Percentiles rank a stretch among this genome's conserved stretches.
Evolutionary conservation across 2,797 vertebrate genomes (phyloP).

Genomic region (Hydrolagus colliei): DNA sequence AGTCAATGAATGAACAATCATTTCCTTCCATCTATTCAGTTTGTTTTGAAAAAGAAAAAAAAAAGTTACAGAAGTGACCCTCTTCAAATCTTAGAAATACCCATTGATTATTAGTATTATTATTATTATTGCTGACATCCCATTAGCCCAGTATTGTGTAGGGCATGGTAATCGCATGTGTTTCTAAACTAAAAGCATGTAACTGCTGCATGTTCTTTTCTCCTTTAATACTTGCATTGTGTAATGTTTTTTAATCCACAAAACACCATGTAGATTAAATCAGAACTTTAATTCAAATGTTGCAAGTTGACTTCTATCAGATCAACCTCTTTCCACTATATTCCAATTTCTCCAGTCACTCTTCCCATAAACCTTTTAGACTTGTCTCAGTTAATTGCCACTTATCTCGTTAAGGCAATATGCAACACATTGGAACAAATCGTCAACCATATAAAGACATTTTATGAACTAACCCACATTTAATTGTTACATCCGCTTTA

Average conservation of each 20-base stretch:
- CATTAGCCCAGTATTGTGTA: slow-evolving; percentile 34
- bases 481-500: not conserved
- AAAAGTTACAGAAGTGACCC: not conserved
- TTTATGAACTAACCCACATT: not conserved
- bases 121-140: not conserved
- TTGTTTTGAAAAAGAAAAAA: not conserved
- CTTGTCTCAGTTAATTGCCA: too few relatives aligned
- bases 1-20: not conserved
- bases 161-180: slow-evolving; percentile 47
- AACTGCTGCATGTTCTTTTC: slow-evolving; percentile 41
- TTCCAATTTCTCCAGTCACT: too few relatives aligned
- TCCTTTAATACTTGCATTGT: not conserved
- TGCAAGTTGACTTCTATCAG: too few relatives aligned
- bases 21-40: not conserved
- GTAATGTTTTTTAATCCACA: too few relatives aligned
- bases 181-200: slow-evolving; percentile 36
- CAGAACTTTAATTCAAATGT: too few relatives aligned
- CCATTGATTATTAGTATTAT: not conserved
- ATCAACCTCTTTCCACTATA: too few relatives aligned
- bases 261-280: too few relatives aligned
- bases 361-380: too few relatives aligned
- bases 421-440: slow-evolving; percentile 13
- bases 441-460: slow-evolving; percentile 10
- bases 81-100: not conserved
- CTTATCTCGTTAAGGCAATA: not conserved